phyloP scores from a whole-genome alignment of 2,113 vertebrate species.

The Oophaga pumilio region DNA sequence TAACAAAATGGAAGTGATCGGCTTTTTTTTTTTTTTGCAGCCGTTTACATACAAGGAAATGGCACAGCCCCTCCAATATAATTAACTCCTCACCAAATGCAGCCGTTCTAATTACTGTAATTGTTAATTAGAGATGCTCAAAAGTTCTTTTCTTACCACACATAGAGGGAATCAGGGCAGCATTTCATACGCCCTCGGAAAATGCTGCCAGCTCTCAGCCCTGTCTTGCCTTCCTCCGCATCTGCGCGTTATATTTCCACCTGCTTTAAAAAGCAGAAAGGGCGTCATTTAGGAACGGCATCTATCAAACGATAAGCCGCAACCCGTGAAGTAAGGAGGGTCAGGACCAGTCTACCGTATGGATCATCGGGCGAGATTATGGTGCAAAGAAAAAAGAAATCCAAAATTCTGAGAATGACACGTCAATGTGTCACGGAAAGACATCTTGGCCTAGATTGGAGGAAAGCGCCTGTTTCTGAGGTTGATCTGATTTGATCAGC shows the following conservation, averaged over 20 bases:
- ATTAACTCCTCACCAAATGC: constrained; percentile 54
- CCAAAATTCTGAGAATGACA: neutral
- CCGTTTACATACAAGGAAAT: constrained; percentile 44
- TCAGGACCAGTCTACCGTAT: neutral
- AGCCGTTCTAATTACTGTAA: constrained; percentile 56
- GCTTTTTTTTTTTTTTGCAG: constrained; percentile 27
- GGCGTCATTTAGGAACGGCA: neutral
- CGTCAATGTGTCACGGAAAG: neutral
- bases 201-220: constrained; percentile 20
- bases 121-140: constrained; percentile 57
- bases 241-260: constrained; percentile 17
- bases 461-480: neutral
- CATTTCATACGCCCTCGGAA: constrained; percentile 52
- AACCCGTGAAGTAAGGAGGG: neutral
- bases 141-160: constrained; percentile 55
- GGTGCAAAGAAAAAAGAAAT: neutral
- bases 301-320: neutral
- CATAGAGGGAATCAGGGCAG: constrained; percentile 52
- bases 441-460: constrained; percentile 23
- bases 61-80: constrained; percentile 50
- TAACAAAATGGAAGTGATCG: constrained; percentile 43
- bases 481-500: constrained; percentile 20
- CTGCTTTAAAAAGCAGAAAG: constrained; percentile 12
- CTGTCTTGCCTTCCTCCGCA: constrained; percentile 1
- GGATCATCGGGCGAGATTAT: neutral